Percentiles rank a stretch among this genome's conserved stretches.
These are phyloP conservation scores for Agelaius phoeniceus DNA, from an alignment of 2,113 vertebrate species.

Conservation along the genomic window DNA sequence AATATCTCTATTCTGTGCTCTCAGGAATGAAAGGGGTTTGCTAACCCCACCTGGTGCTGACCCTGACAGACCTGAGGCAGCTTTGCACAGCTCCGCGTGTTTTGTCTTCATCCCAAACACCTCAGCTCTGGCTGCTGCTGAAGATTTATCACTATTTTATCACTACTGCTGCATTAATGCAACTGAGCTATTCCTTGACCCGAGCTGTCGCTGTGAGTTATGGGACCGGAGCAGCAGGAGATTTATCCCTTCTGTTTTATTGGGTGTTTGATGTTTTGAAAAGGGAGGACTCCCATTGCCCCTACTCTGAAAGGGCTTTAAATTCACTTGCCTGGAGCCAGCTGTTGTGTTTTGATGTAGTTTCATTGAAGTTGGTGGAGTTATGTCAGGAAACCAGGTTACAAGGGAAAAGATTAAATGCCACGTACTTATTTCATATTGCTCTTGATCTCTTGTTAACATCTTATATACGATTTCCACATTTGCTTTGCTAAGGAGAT, in stretches of 20 bases:
- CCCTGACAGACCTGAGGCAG: background rate
- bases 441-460: background rate
- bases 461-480: background rate
- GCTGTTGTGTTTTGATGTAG: conserved; percentile 10
- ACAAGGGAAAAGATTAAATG: background rate
- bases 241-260: conserved; percentile 35
- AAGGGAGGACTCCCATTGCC: background rate
- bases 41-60: background rate
- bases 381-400: background rate
- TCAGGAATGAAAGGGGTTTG: background rate
- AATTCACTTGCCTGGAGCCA: conserved; percentile 10
- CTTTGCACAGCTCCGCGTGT: background rate
- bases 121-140: background rate
- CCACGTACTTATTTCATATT: background rate
- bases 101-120: background rate
- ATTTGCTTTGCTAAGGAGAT: background rate
- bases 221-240: background rate
- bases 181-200: background rate
- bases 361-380: background rate
- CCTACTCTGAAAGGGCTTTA: background rate
- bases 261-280: conserved; percentile 1
- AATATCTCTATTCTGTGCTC: background rate
- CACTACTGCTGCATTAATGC: background rate
- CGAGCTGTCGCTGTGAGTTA: background rate
- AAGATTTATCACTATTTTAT: background rate